Percentiles rank a stretch among this genome's conserved stretches.
These are phyloP conservation scores for Leptodactylus fallax DNA, from an alignment of 2,797 vertebrate genomes.

Conservation along the genomic window DNA sequence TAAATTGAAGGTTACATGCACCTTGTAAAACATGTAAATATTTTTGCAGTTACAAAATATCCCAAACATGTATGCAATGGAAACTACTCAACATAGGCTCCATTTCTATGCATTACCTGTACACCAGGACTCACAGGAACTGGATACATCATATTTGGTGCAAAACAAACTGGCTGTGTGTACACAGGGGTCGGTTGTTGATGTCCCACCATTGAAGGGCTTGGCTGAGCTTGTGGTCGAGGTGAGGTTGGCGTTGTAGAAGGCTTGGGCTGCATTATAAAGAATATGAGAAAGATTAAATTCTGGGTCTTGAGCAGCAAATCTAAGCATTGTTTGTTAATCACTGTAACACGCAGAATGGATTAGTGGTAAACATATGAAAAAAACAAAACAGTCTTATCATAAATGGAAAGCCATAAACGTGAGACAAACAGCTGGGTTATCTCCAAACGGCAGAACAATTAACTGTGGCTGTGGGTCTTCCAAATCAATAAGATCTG, in stretches of 20 bases:
- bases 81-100: neutral
- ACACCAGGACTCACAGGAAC: conserved; percentile 97
- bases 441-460: no score
- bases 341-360: neutral
- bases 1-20: no score
- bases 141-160: conserved; percentile 95
- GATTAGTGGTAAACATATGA: no score
- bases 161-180: conserved; percentile 94
- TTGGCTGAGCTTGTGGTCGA: conserved; percentile 95
- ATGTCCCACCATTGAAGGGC: conserved; percentile 95
- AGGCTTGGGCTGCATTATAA: conserved; percentile 88
- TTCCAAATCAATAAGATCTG: no score
- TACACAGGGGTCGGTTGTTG: conserved; percentile 91
- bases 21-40: no score
- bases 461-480: no score
- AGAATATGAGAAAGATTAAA: neutral
- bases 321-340: neutral
- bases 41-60: no score
- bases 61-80: no score
- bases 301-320: neutral
- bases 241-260: conserved; percentile 95
- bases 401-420: no score
- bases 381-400: no score
- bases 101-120: conserved; percentile 79
- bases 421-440: no score